Base-by-base conservation (phyloP, 2,888 invertebrate species). In the Apamea monoglypha region DNA sequence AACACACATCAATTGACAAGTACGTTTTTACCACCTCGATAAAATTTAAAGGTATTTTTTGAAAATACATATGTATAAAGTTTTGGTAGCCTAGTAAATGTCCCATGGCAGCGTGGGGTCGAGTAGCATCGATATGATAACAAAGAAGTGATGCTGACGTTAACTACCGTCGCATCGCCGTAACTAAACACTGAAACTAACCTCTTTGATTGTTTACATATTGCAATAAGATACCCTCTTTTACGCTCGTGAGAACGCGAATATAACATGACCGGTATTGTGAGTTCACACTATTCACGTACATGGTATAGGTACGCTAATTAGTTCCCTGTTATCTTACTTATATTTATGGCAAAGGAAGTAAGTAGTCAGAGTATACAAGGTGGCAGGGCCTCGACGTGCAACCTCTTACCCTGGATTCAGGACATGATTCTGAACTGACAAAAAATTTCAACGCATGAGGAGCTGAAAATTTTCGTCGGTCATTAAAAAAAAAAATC, bases 111-210 rank as follows among this genome's bases (percentile, higher is more conserved):
- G 80, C 74, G 85, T 85, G 87, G 88, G 80, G 74, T 89, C 89
- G 89, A 85, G 78, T 91, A 82, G 78, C 89, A 83, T 75, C 70
- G 83, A 88, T 90, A 87, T 86, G 88, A 91, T 91, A 92, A 92
- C 91, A 90, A 91, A 91, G 91, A 91, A 88, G 89, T 88, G 89
- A 88, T 87, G 87, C 87, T 86, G 79, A 74, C 72, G 76, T 40
- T 50, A n/a, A 56, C 56, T 56, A 56, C 56, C n/a, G 29, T 70
- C 64, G 18, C 64, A 14, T 32, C 61, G 63, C 72, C 74, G 93
- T 92, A 94, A 94, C 86, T 91, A 93, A 86, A 83, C 88, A 84
- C 86, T 90, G 88, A 88, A 92, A 91, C 88, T 90, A 88, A 89
- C 88, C 86, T 82, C 91, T 89, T 89, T 89, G 87, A 88, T 87